Conservation (phyloP, 2,888 invertebrate genomes). For the Ptilodon capucinus region DNA sequence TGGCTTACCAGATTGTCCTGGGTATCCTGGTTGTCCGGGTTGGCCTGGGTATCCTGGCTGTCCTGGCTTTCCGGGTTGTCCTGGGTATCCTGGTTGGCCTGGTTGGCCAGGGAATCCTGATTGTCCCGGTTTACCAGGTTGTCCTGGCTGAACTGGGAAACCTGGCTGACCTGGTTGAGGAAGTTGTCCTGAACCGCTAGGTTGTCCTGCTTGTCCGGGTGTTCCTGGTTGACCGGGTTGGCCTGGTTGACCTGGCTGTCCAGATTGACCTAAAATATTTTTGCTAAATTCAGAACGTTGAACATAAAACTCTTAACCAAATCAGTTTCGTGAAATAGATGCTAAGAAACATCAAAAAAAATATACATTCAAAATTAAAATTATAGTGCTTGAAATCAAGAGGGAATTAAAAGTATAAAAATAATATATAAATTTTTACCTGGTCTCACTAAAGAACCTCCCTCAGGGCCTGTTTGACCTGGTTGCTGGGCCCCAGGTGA, state of each 20-base stretch:
- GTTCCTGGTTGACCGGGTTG: conserved; percentile 4
- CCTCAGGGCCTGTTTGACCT: conserved; percentile 12
- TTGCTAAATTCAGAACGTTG: not conserved
- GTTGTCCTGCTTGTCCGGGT: conserved; percentile 3
- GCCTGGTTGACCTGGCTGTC: conserved; percentile 43
- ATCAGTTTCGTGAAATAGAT: too few species aligned
- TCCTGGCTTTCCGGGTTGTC: conserved; percentile 1
- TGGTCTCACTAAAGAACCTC: conserved; percentile 46
- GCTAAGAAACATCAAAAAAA: too few species aligned
- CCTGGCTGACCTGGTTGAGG: conserved; percentile 38
- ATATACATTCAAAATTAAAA: not conserved
- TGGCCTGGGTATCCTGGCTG: conserved; percentile 1
- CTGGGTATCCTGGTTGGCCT: conserved; percentile 4
- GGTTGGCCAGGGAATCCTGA: not conserved
- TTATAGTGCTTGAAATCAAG: not conserved
- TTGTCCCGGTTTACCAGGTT: conserved; percentile 39
- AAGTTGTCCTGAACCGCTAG: too few species aligned
- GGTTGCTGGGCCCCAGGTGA: not conserved
- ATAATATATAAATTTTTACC: conserved; percentile 1
- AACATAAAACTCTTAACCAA: too few species aligned
- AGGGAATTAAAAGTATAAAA: not conserved
- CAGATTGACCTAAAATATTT: conserved; percentile 12
- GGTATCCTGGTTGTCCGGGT: conserved; percentile 2
- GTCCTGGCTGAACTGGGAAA: conserved; percentile 30
- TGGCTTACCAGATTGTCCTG: conserved; percentile 63